phyloP scores from a whole-genome alignment of 2,797 vertebrate species.

The Alcedo quadribrachys region DNA sequence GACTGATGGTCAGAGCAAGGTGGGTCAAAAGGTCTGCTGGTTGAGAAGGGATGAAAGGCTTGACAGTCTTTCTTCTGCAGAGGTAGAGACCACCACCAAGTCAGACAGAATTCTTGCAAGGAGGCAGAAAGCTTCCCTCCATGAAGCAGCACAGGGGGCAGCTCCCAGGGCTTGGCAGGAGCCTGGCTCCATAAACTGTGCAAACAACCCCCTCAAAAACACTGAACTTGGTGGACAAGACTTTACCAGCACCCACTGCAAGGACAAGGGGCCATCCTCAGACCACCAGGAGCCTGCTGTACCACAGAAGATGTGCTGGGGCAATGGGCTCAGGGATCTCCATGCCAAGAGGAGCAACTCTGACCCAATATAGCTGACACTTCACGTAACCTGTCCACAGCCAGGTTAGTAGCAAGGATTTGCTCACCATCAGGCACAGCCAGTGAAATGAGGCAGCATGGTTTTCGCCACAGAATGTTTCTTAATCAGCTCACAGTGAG shows the following conservation, averaged over 20 bases:
- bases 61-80: not conserved
- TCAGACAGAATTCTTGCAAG: fast-evolving
- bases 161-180: not conserved
- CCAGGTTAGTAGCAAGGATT: not conserved
- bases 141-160: not conserved
- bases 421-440: not conserved
- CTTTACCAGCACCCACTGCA: not conserved
- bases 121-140: not conserved
- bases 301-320: fast-evolving
- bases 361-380: not conserved
- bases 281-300: fast-evolving
- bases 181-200: not conserved
- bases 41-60: not conserved
- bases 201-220: not conserved
- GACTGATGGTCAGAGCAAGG: not conserved
- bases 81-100: not conserved
- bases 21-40: not conserved
- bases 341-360: not conserved
- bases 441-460: not conserved
- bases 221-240: not conserved
- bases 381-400: not conserved
- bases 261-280: not conserved
- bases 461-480: fast-evolving
- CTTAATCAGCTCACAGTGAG: not conserved
- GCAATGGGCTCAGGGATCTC: not conserved